Base-by-base conservation (phyloP, 1,140 invertebrate species). In the Nilaparvata lugens region DNA sequence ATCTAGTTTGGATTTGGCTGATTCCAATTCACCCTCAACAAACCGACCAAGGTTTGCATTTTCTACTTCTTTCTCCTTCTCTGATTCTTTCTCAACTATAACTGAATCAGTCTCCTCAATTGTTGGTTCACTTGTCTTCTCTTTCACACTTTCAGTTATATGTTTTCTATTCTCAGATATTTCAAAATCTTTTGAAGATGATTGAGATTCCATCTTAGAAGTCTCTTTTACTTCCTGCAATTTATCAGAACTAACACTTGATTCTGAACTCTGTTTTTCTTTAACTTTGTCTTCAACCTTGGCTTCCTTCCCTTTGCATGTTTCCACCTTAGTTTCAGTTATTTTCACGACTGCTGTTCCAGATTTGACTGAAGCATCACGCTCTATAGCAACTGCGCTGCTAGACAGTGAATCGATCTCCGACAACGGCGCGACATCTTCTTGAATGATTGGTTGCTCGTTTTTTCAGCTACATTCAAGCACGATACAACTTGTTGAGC, bases 221-320 rank as follows among this genome's bases (percentile, higher is more conserved):
- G 35, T 54, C 51, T 56, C 21, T 58, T 62, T 45, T 60, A 55
- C 23, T 48, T 61, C 21, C 28, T 25, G 19, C 19, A 51, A 21
- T 35, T 52, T 52, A 54, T 51, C 52, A 24, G 52, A 21, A 6
- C 2, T 31, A 25, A 24, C 28, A 35, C 31, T 35, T 35, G 31
- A 35, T 60, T 56, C 61, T 38, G 54, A 54, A 21, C n/a, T 31
- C 21, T 56, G 51, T 57, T 63, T 57, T 55, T 43, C 28, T 61
- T 62, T 24, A 16, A 45, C 62, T 58, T 25, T 42, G 21, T 35
- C 18, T 62, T 60, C 58, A 65, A 54, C 42, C 42, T 60, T 24
- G 43, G 38, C 57, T 64, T 43, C 60, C 64, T 56, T 56, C 57
- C 43, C 56, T 63, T 60, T 16, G 62, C 63, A 58, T 68, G 59